Base-by-base conservation (phyloP, 1,140 invertebrate genomes). In the Hirudo medicinalis region DNA sequence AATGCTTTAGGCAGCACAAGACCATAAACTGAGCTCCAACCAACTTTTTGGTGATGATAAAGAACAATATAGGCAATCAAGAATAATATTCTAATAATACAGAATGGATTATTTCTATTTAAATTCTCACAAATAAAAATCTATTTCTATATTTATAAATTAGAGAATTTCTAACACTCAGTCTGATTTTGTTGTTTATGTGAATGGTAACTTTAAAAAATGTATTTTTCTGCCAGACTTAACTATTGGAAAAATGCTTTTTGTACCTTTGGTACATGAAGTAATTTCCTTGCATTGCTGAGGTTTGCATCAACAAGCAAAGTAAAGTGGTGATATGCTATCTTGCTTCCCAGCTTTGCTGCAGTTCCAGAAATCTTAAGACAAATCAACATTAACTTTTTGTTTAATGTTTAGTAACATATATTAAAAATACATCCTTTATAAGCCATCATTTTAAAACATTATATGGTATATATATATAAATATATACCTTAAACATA, bases 251-350 rank as follows among this genome's bases (percentile, higher is more conserved):
- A 49, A 49, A 49, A 11, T 49, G 43, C 15, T 13, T 11, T 49
- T 49, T 49, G 68, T 32, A 54, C 25, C 27, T 54, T 70, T 25
- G 43, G 36, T 54, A 68, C 55, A 69, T 67, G 36, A 40, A 74
- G 54, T 40, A 72, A 54, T 20, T 70, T 69, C 15, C 32, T 19
- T 25, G 70, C 54, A 32, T 75, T 55, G 67, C 85, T 78, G 81
- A 89, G 89, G 79, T 96, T 88, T 68, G 88, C 89, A 79, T 91
- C 86, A 54, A 93, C 88, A 76, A 96, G 83, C 69, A 97, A 83
- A 40, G 93, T 97, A 81, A 91, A 96, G 81, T 96, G 93, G 82
- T 97, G 93, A 85, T 96, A 97, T 36, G 90, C 89, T 80, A 89
- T 90, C 1, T 87, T 85, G 68, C 87, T 83, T 60, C 90, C 90